phyloP scores from a whole-genome alignment of 2,797 vertebrate species.

The Gobio occitaniae region DNA sequence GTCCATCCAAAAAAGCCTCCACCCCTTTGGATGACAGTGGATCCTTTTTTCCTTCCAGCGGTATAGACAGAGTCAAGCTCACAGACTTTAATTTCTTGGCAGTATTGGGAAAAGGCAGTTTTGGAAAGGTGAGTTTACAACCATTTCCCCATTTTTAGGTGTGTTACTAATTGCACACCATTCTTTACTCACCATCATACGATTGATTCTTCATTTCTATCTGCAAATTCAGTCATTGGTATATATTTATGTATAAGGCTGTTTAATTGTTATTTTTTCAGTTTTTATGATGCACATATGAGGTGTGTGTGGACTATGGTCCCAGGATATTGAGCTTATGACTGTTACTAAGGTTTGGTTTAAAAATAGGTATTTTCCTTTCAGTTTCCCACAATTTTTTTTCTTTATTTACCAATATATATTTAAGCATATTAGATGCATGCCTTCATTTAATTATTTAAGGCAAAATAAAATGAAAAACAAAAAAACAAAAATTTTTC shows the following conservation, averaged over 20 bases:
- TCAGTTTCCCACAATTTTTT: neutral
- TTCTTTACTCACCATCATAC: neutral
- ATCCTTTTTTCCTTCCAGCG: conserved; percentile 81
- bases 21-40: conserved; percentile 81
- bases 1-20: conserved; percentile 90
- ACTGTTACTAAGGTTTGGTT: neutral
- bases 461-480: neutral
- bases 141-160: neutral
- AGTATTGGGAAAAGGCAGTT: conserved; percentile 96
- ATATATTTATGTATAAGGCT: neutral
- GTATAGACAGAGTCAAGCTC: conserved; percentile 89
- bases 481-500: neutral
- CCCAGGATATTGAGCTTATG: neutral
- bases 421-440: neutral
- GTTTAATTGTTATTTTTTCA: neutral
- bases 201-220: neutral
- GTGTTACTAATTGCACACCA: neutral
- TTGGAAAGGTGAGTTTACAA: conserved; percentile 86
- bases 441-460: neutral
- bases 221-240: neutral
- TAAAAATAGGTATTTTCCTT: neutral
- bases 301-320: neutral
- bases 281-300: too few species aligned
- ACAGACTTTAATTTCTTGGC: conserved; percentile 92
- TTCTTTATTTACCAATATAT: too few species aligned